Base-by-base conservation (phyloP, 2,888 invertebrate genomes). In the Busseola fusca region DNA sequence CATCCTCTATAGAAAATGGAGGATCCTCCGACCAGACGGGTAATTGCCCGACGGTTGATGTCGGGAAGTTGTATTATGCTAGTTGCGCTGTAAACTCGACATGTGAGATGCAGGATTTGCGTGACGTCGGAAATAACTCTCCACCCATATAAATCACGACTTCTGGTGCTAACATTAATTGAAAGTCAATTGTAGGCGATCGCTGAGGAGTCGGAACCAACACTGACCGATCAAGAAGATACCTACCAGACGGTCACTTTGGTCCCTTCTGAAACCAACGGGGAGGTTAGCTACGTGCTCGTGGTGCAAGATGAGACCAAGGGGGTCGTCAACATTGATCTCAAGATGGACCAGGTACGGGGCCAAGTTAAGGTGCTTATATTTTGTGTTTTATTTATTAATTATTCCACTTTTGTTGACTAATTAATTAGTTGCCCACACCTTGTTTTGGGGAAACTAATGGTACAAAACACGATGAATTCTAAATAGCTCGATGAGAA, bases 271-370 rank as follows among this genome's bases (percentile, higher is more conserved):
- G 97, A 98, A 80, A 96, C 96, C 0, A 96, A 97, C 40, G 98
- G 97, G 1, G 98, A 98, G 94, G 97, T 98, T 50, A 98, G 98
- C 93, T 98, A 98, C 88, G 98, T 99, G 0, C 96, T 98, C 21
- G 98, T 98, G 71, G 98, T 98, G 18, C 97, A 97, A 87, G 97
- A 97, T 84, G 97, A 97, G 9, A 97, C 96, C 69, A 96, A 96
- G 16, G 96, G 96, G 4, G 96, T 96, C 0, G 88, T 92, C 67
- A 90, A 92, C 69, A 84, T 93, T 12, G 90, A 92, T 69, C 88
- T 94, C 25, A 91, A 93, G 77, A 83, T 91, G 66, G 86, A 89
- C 65, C 85, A 89, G 89, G 90, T 89, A 84, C 78, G 80, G 4
- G 52, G 58, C 5, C 59, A 69, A 21, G 48, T 74, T 2, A 74